A percentile compares a stretch with the other conserved stretches of the same genome.
These are phyloP conservation scores for Vanessa atalanta DNA, from an alignment of 1,140 invertebrate species.

Conservation along the genomic window DNA sequence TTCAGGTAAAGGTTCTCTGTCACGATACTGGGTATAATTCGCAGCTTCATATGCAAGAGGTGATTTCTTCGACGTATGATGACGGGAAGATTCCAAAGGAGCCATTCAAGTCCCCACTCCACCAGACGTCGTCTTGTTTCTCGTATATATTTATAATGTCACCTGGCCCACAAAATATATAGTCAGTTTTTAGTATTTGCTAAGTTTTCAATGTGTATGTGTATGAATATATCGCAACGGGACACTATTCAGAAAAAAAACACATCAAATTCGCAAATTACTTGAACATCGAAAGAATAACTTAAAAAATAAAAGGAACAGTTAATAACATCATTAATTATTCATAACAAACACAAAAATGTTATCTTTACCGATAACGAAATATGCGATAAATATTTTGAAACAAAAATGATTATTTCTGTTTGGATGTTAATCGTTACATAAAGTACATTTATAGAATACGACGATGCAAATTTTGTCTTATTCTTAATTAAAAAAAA, in stretches of 20 bases:
- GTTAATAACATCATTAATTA: not conserved
- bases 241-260: not conserved
- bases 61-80: slow-evolving; percentile 91
- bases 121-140: slow-evolving; percentile 97
- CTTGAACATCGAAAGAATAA: not conserved
- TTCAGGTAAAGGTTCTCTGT: not conserved
- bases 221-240: not conserved
- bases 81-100: slow-evolving; percentile 95
- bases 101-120: slow-evolving; percentile 94
- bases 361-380: too few relatives aligned
- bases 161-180: slow-evolving; percentile 75
- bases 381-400: too few relatives aligned
- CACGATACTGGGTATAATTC: not conserved
- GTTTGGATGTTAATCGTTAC: too few relatives aligned
- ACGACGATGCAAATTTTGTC: too few relatives aligned
- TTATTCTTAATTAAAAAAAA: too few relatives aligned
- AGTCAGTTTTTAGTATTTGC: not conserved
- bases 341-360: too few relatives aligned
- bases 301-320: not conserved
- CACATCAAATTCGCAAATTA: not conserved
- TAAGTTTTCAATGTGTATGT: not conserved
- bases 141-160: slow-evolving; percentile 94
- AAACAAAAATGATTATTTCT: too few relatives aligned
- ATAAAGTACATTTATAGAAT: too few relatives aligned
- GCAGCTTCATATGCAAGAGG: slow-evolving; percentile 62